Percentiles rank a stretch among this genome's conserved stretches.
Conservation (phyloP, 2,113 vertebrate genomes). For the Rhodinocichla rosea region DNA sequence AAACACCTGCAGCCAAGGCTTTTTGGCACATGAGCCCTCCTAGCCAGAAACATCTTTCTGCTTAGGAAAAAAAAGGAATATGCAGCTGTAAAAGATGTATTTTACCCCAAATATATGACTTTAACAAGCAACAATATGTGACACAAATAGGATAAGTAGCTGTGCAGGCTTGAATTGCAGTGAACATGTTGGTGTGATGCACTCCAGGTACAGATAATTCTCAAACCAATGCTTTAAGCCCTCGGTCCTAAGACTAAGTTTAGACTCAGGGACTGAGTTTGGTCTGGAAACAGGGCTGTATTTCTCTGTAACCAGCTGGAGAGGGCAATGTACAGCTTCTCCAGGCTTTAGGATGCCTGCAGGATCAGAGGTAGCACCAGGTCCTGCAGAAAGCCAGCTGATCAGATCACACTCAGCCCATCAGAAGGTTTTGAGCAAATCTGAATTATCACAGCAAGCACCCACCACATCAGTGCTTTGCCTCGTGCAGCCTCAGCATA, state of each 20-base stretch:
- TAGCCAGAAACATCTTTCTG: not conserved
- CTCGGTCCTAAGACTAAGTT: not conserved
- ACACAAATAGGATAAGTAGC: not conserved
- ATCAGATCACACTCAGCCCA: not conserved
- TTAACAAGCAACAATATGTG: not conserved
- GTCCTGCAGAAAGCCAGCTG: not conserved
- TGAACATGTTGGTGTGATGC: not conserved
- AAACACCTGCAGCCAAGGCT: not conserved
- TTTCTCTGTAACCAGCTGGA: not conserved
- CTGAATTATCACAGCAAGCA: not conserved
- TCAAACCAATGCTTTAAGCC: not conserved
- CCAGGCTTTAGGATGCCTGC: not conserved
- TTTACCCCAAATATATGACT: not conserved
- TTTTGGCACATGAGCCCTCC: not conserved
- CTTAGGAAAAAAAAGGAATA: not conserved
- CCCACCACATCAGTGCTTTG: not conserved
- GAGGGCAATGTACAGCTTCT: not conserved
- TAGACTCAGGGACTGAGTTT: not conserved
- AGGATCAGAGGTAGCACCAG: not conserved
- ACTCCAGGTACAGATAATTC: not conserved
- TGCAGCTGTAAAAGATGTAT: not conserved
- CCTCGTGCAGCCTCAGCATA: rapidly evolving
- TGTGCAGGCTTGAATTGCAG: not conserved
- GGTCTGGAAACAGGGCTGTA: not conserved
- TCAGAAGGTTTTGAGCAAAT: not conserved